Base-by-base conservation (phyloP, 2,113 vertebrate genomes). In the Corynorhinus townsendii region DNA sequence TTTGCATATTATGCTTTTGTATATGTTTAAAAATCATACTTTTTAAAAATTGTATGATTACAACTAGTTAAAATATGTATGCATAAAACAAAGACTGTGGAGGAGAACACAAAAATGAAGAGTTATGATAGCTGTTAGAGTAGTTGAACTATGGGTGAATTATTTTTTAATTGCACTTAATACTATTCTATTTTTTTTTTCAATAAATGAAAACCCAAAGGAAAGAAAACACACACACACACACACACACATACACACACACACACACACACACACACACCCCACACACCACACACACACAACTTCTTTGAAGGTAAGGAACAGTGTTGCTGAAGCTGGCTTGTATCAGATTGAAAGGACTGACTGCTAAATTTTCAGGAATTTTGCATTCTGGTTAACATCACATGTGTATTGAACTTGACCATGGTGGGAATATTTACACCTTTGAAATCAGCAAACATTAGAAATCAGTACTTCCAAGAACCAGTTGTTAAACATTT, bases 81-180 rank as follows among this genome's bases (percentile, higher is more conserved):
- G 11, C 20, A 30, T 40, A 64, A 83, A 94, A 54, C 45, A 92
- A 90, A 79, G 75, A 77, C 49, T 76, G 35, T 15, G 33, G 54
- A 22, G 64, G 24, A 54, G 75, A 76, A 77, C 16, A 94, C n/a
- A 81, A 82, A 84, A 96, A 69, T 84, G 22, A 76, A 75, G 49
- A 68, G 17, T 83, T 87, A 62, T 43, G 9, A 77, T 77, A 64
- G 40, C 28, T 81, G 6, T 91, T 62, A 71, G n/a, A 71, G 16
- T 82, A 86, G 71, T 66, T 79, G 73, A 93, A 82, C 87, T 77
- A 83, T 56, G 35, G 26, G 59, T 40, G 20, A 72, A 11, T 72
- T 92, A 59, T 43, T 77, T 95, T 15, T 19, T 77, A 88, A n/a
- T 45, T 38, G 62, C 20, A 87, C 59, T 95, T 84, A 89, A 71